Conservation (phyloP, 2,888 invertebrate species). For the Theristus sp. region DNA sequence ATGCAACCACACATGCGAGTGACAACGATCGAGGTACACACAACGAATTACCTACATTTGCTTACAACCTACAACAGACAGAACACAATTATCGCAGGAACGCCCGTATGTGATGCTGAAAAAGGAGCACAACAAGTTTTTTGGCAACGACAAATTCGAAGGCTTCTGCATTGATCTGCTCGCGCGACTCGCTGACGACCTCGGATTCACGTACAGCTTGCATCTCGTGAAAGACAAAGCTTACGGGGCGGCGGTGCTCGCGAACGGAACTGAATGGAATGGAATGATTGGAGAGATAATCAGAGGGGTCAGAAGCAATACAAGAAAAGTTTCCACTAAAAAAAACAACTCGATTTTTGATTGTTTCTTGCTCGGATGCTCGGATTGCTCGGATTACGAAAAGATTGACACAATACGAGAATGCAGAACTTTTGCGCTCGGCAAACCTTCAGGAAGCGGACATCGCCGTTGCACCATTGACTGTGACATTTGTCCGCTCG, state of each 20-base stretch:
- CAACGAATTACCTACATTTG: not conserved
- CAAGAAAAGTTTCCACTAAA: no score
- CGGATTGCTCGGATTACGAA: no score
- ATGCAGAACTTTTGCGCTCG: no score
- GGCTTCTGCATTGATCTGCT: slow-evolving; percentile 61
- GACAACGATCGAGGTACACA: slow-evolving; percentile 19
- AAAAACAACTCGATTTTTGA: no score
- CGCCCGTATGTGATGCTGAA: slow-evolving; percentile 27
- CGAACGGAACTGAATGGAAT: slow-evolving; percentile 29
- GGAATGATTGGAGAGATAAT: slow-evolving; percentile 30
- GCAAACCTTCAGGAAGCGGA: slow-evolving; percentile 55
- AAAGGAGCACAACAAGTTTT: not conserved
- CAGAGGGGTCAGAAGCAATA: slow-evolving; percentile 17
- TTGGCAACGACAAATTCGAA: slow-evolving; percentile 47
- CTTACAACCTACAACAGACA: no score
- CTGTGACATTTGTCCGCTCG: slow-evolving; percentile 87
- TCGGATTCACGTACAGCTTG: slow-evolving; percentile 28
- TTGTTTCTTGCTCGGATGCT: no score
- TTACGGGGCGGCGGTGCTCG: slow-evolving; percentile 21
- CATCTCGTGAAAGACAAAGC: slow-evolving; percentile 29
- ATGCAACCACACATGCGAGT: slow-evolving; percentile 30
- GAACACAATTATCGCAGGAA: no score
- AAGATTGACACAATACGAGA: no score
- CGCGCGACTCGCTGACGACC: slow-evolving; percentile 30
- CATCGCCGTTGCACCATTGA: slow-evolving; percentile 85